A percentile compares a stretch with the other conserved stretches of the same genome.
Evolutionary conservation across 2,888 invertebrate species (phyloP).

Genomic region (Chalcis sispes): DNA sequence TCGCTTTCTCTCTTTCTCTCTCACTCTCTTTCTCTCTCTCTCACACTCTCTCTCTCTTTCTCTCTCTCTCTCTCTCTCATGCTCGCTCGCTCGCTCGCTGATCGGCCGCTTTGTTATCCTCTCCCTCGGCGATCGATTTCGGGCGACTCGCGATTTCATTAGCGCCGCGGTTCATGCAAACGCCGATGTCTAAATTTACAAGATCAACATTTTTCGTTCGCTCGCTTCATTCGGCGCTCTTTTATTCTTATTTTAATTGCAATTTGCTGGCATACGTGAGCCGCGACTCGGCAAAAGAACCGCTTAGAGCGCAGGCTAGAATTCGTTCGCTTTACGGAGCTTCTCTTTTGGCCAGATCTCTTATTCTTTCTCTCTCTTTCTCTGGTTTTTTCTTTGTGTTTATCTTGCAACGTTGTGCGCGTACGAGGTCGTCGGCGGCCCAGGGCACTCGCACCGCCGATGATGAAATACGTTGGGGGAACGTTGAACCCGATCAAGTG

Average conservation of each 20-base stretch:
- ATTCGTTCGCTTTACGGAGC: slow-evolving; percentile 34
- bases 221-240: background rate
- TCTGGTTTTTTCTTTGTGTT: slow-evolving; percentile 23
- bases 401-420: slow-evolving; percentile 41
- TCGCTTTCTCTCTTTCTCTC: slow-evolving; percentile 25
- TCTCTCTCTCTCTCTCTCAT: background rate
- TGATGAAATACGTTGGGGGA: slow-evolving; percentile 71
- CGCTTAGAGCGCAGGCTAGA: slow-evolving; percentile 34
- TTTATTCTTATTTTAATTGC: slow-evolving; percentile 17
- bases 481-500: slow-evolving; percentile 76
- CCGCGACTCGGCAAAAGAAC: slow-evolving; percentile 7
- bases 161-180: slow-evolving; percentile 47
- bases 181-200: slow-evolving; percentile 40
- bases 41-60: background rate
- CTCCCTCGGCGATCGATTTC: slow-evolving; percentile 42
- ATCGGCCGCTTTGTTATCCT: background rate
- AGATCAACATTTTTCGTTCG: slow-evolving; percentile 23
- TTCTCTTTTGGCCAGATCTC: no score
- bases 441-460: slow-evolving; percentile 51
- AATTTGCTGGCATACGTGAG: slow-evolving; percentile 42
- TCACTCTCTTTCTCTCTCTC: slow-evolving; percentile 38
- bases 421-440: slow-evolving; percentile 36
- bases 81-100: background rate
- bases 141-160: slow-evolving; percentile 6
- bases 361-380: background rate